Evolutionary conservation across 2,888 invertebrate genomes (phyloP).

Genomic region (Drosophila atripex): DNA sequence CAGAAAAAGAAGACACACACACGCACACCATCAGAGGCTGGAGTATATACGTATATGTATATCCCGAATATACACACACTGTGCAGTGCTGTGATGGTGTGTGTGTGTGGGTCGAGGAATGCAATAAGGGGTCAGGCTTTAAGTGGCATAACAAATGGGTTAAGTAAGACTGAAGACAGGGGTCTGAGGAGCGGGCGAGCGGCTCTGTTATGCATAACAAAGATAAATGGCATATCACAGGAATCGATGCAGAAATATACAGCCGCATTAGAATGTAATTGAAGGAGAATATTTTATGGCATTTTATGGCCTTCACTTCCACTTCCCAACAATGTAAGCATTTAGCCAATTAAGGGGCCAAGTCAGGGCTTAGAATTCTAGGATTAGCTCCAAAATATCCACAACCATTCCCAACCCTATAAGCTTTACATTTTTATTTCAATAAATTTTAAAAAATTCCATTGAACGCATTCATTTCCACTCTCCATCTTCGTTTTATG

Average conservation of each 20-base stretch:
- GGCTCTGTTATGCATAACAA: slow-evolving; percentile 44
- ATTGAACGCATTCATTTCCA: neutral
- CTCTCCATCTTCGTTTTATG: neutral
- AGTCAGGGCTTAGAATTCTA: too few species aligned
- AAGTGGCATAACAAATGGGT: slow-evolving; percentile 51
- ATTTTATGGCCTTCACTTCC: neutral
- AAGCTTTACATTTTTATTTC: too few species aligned
- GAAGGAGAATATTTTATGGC: slow-evolving; percentile 16
- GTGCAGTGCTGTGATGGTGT: neutral
- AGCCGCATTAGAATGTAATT: slow-evolving; percentile 42
- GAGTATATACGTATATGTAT: slow-evolving; percentile 17
- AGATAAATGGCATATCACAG: slow-evolving; percentile 48
- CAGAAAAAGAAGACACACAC: slow-evolving; percentile 38
- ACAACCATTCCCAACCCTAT: too few species aligned
- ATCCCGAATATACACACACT: neutral
- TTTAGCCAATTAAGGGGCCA: slow-evolving; percentile 21
- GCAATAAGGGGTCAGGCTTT: slow-evolving; percentile 49
- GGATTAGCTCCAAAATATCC: too few species aligned
- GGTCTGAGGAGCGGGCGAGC: neutral
- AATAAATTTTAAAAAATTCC: neutral
- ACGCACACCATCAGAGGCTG: slow-evolving; percentile 27
- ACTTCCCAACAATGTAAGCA: slow-evolving; percentile 9
- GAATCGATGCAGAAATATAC: slow-evolving; percentile 42
- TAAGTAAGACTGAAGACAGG: slow-evolving; percentile 31
- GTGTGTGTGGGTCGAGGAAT: slow-evolving; percentile 17